Evolutionary conservation across 92 coral and sea anemone genomes (phyloP), one percentile per base, ranked within the genome.

Genomic region (Parazoanthus atlanticus): DNA sequence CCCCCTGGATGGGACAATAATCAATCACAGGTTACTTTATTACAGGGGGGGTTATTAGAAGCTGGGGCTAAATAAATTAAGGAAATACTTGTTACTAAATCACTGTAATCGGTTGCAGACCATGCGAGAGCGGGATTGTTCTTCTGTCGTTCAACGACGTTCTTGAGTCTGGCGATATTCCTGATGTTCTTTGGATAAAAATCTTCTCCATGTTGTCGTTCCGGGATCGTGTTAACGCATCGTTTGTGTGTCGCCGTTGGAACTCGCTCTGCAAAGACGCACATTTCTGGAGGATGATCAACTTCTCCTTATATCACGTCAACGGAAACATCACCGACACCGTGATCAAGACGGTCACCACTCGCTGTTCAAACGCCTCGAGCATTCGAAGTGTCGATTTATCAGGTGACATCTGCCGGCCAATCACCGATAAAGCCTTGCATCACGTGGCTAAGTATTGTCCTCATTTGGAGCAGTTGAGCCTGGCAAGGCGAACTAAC

Each of bases 181-280:
- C 98, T 1, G 99, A 96, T 23, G 93, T 88, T 74, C 78, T 96
- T 54, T 93, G 98, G 94, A 93, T 96, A 28, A 90, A 88, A 13
- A 91, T 96, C 69, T 96, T 96, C 85, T 93, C 94, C 0, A 91
- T 77, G 78, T 82, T 96, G 56, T 58, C 92, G 29, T 85, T 95
- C 32, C 89, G 90, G 78, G 95, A 96, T 34, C 91, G 98, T 76
- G 90, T 84, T 36, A 91, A 89, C 61, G 88, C 88, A 17, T 93
- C 98, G 5, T 88, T 88, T 61, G 94, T 92, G 32, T 96, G 98
- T 84, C 93, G 89, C 54, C 87, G 93, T 30, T 96, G 99, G 99
- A 93, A 95, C 85, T 89, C 80, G 36, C 93, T 96, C 61, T 95
- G 96, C 78, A 92, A 93, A 54, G 99, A 96, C 86, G 84, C 96